A percentile compares a stretch with the other conserved stretches of the same genome.
Evolutionary conservation across 2,888 invertebrate genomes (phyloP).

Genomic region (Hirtodrosophila histrioides): DNA sequence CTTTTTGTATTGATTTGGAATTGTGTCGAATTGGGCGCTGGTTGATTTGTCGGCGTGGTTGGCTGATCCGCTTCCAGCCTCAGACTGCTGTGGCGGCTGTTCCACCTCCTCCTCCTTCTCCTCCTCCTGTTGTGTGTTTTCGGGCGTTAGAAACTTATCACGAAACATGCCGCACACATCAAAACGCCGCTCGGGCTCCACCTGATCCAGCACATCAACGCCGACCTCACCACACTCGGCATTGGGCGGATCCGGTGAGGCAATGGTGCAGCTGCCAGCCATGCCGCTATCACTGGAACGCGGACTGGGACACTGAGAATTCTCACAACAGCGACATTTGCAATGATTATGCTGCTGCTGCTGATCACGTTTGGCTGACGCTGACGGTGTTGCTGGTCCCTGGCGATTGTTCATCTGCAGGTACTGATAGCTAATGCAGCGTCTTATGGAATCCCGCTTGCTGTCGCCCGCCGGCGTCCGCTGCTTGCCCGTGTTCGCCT

Average conservation of each 20-base stretch:
- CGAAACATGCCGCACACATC: conserved; percentile 84
- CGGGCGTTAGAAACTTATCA: conserved; percentile 82
- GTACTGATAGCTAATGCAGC: conserved; percentile 86
- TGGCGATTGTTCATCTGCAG: conserved; percentile 79
- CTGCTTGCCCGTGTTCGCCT: conserved; percentile 19
- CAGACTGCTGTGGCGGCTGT: conserved; percentile 12
- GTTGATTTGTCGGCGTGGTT: conserved; percentile 31
- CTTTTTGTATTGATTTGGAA: conserved; percentile 82
- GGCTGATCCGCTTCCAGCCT: not conserved
- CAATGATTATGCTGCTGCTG: conserved; percentile 46
- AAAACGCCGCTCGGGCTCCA: conserved; percentile 76
- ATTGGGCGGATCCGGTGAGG: conserved; percentile 88
- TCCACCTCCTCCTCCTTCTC: conserved; percentile 37
- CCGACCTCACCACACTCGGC: conserved; percentile 56
- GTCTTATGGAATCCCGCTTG: conserved; percentile 81
- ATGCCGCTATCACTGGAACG: conserved; percentile 92
- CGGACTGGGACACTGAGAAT: conserved; percentile 88
- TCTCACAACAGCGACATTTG: conserved; percentile 87
- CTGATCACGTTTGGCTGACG: conserved; percentile 31
- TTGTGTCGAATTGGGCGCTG: conserved; percentile 38
- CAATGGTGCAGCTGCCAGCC: conserved; percentile 91
- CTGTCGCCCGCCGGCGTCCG: conserved; percentile 64
- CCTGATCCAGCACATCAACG: conserved; percentile 57
- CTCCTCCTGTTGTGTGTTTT: conserved; percentile 60
- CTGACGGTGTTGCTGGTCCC: conserved; percentile 10